These are phyloP conservation scores for Malacoraja senta DNA, from an alignment of 2,797 vertebrate genomes.

Conservation along the genomic window DNA sequence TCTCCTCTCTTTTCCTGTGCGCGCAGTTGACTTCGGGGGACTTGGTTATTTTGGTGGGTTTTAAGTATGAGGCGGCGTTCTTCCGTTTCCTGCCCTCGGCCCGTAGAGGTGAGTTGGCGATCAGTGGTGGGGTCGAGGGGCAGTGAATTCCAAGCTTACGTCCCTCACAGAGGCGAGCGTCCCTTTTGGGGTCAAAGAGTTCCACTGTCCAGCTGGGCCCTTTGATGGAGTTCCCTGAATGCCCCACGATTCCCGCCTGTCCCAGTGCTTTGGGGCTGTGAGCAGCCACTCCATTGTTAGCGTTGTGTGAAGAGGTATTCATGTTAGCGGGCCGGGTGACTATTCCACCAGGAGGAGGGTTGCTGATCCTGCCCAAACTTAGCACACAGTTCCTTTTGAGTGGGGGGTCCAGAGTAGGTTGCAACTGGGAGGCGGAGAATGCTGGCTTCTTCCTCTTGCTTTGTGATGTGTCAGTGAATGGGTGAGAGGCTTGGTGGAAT, in stretches of 20 bases:
- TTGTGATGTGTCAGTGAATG: constrained; percentile 53
- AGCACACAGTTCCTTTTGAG: constrained; percentile 74
- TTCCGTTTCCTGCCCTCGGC: constrained; percentile 72
- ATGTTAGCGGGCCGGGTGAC: constrained; percentile 50
- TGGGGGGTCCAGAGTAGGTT: constrained; percentile 50
- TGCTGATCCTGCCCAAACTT: constrained; percentile 60
- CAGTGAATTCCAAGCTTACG: neutral
- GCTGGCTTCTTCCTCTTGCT: constrained; percentile 68
- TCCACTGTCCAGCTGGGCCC: constrained; percentile 46
- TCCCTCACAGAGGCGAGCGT: constrained; percentile 40
- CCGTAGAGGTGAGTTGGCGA: constrained; percentile 54
- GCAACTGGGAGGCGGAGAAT: constrained; percentile 52
- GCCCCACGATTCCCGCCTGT: constrained; percentile 59
- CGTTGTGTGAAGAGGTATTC: constrained; percentile 56
- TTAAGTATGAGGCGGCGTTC: constrained; percentile 49
- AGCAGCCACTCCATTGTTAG: constrained; percentile 71
- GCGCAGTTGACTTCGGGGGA: constrained; percentile 63
- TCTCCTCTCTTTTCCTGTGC: constrained; percentile 72
- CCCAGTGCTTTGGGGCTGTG: constrained; percentile 53
- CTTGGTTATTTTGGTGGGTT: constrained; percentile 45
- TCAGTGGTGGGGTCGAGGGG: constrained; percentile 49
- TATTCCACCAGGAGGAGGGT: constrained; percentile 52
- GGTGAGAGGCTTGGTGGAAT: constrained; percentile 58
- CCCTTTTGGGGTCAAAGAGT: constrained; percentile 29
- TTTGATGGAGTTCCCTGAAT: constrained; percentile 58